Base-by-base conservation (phyloP, 1,140 invertebrate genomes). In the Colletes latitarsis region DNA sequence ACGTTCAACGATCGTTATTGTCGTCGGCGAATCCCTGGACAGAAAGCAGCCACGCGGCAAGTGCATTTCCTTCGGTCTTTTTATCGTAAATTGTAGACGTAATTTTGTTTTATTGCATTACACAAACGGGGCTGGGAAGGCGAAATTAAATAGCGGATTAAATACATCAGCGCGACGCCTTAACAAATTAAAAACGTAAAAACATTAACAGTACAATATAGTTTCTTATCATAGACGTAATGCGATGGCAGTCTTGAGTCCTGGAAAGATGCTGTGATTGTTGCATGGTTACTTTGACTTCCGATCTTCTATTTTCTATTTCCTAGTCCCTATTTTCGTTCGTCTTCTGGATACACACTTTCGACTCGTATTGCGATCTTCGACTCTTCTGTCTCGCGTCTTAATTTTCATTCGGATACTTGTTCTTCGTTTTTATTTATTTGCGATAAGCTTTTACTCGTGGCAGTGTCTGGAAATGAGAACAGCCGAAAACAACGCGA, bases 101-200 rank as follows among this genome's bases (percentile, higher is more conserved):
- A 70, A 79, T 83, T 81, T 60, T 71, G 52, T 70, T 82, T 82
- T 89, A 82, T 90, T 84, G 85, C 83, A 79, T 86, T 86, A 87
- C 81, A 88, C 88, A 85, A 87, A 85, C 83, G 77, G 83, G 85
- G 76, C 75, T 82, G 81, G 80, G 85, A 79, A 87, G 85, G 82
- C 78, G 77, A 82, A 86, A 84, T 85, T 85, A 87, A 88, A 82
- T 86, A 84, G 85, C 82, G 82, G 84, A 84, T 87, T 79, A 83
- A 89, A 90, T 86, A 89, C 84, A 88, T 86, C 81, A 88, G 85
- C 83, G 89, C 88, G 89, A 92, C 88, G 89, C 88, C 64, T 91
- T 88, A 93, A 92, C 89, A 89, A 89, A 92, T 92, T 92, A 91
- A 92, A 91, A 92, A 93, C 90, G 90, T 92, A 91, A 92, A 92